Evolutionary conservation across 2,797 vertebrate species (phyloP), one percentile per base, ranked within the genome.

Genomic region (Bovichtus variegatus): DNA sequence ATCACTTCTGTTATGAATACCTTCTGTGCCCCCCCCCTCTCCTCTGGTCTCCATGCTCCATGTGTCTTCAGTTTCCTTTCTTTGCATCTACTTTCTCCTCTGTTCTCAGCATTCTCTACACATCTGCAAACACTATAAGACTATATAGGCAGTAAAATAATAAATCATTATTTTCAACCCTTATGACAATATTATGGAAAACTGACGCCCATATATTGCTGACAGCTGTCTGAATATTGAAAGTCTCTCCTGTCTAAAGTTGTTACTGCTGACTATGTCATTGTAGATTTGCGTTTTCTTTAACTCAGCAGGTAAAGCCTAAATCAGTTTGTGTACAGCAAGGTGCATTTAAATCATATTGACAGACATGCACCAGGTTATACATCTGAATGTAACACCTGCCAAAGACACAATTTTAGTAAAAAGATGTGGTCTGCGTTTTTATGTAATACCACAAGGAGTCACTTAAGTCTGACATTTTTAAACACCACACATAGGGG

Each of bases 1-100:
- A 36, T 76, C 18, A 68, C 50, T 65, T 41, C 41, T 77, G 76
- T 78, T 76, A 66, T 82, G 78, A 73, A 62, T 65, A 53, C 71
- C 43, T 59, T 73, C 19, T 76, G 60, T 82, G 79, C 44, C 71
- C 69, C n/a, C 67, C 51, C 43, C 11, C 58, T n/a, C 54, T 40
- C 72, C n/a, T 46, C 1, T 66, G n/a, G n/a, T 43, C 10, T 51
- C 61, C 74, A 50, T 60, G 72, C 44, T 70, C 64, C 62, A 44
- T 31, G 55, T 73, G 38, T 70, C 67, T 68, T 68, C 44, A 73
- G 21, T 36, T 66, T 54, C 19, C n/a, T 71, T 15, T 47, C 15
- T 76, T 34, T 57, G 43, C 44, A 46, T 67, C 53, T 46, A 21
- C 8, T 2, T 27, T 40, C 29, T 40, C 36, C 23, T 25, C 38